phyloP scores from a whole-genome alignment of 1,140 invertebrate genomes.

The Rhopalosiphum maidis region DNA sequence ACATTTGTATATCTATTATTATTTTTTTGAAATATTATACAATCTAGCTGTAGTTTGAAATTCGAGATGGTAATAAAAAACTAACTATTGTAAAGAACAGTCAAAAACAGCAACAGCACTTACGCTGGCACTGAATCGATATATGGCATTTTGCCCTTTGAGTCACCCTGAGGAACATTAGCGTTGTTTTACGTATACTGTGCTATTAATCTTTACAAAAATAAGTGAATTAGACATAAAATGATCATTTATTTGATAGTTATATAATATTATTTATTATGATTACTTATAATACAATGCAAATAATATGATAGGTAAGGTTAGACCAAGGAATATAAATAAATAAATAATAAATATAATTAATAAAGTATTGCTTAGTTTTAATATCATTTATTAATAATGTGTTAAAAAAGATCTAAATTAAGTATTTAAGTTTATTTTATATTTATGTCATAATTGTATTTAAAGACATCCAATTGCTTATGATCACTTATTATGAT shows the following conservation, averaged over 20 bases:
- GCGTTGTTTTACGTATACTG: background rate
- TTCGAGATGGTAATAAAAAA: conserved; percentile 19
- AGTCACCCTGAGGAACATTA: background rate
- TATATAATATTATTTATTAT: background rate
- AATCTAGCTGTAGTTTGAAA: background rate
- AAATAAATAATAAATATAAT: too few species aligned
- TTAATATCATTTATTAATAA: background rate
- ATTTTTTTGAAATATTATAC: background rate
- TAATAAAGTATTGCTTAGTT: background rate
- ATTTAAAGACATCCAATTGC: background rate
- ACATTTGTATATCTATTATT: background rate
- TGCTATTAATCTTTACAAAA: background rate
- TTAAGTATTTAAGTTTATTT: background rate
- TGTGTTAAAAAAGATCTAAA: background rate
- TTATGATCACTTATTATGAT: background rate
- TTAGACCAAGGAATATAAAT: background rate
- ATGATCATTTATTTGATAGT: background rate
- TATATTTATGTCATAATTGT: background rate
- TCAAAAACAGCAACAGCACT: conserved; percentile 13
- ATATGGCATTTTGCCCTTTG: conserved; percentile 39
- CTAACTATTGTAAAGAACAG: background rate
- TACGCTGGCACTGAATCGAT: background rate
- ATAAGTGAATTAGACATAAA: background rate
- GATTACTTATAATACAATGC: background rate
- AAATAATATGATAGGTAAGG: background rate